These are phyloP conservation scores for Zaprionus camerounensis DNA, from an alignment of 1,140 invertebrate species.

Conservation along the genomic window DNA sequence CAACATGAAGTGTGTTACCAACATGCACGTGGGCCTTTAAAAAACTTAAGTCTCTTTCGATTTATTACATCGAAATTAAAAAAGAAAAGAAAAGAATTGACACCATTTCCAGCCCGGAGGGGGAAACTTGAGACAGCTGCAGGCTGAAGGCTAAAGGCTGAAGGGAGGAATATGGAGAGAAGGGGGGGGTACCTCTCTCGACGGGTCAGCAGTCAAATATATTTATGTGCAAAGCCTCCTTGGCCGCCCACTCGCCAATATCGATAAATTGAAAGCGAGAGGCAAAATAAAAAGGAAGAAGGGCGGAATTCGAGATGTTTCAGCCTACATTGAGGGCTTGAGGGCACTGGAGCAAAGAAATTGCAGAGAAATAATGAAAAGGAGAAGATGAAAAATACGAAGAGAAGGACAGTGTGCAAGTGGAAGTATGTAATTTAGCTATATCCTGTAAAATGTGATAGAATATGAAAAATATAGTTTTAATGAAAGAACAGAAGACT, in stretches of 20 bases:
- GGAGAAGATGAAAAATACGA: background rate
- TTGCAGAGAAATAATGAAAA: slow-evolving; percentile 6
- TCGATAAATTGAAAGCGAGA: slow-evolving; percentile 45
- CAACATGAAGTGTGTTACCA: background rate
- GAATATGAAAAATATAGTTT: background rate
- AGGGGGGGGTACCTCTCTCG: background rate
- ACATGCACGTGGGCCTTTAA: slow-evolving; percentile 41
- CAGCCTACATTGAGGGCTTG: slow-evolving; percentile 25
- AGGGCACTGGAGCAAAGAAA: slow-evolving; percentile 41
- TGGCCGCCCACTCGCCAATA: background rate
- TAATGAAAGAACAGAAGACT: no score
- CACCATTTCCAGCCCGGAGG: slow-evolving; percentile 26
- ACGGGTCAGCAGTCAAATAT: slow-evolving; percentile 37
- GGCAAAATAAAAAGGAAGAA: background rate
- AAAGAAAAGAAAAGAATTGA: slow-evolving; percentile 24
- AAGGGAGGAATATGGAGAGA: background rate
- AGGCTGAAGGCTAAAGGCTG: background rate
- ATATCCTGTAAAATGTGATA: slow-evolving; percentile 8
- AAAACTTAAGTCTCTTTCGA: slow-evolving; percentile 35
- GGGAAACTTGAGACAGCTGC: slow-evolving; percentile 26
- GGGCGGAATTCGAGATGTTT: slow-evolving; percentile 24
- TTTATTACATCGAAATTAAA: slow-evolving; percentile 38
- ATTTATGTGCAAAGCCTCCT: background rate
- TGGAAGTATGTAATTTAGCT: no score
- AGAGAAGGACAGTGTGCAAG: background rate